Base-by-base conservation (phyloP, 2,797 vertebrate genomes). In the Acanthiza pusilla region DNA sequence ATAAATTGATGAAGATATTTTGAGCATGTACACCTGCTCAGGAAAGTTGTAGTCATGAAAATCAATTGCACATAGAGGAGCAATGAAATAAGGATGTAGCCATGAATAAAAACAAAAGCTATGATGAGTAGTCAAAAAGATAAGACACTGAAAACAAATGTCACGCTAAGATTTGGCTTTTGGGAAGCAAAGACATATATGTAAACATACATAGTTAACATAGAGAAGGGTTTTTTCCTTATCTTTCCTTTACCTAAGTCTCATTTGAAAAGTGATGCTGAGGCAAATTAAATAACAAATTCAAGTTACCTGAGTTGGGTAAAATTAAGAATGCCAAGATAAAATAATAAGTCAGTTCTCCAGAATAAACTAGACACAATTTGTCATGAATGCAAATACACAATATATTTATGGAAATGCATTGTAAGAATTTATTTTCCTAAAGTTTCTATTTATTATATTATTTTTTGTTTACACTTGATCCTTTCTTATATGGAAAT, bases 141-240 rank as follows among this genome's bases (percentile, higher is more conserved):
- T 26, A 63, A 60, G 18, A n/a, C 25, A 22, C 6, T 73, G 43
- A 43, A 58, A 95, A 62, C 3, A 43, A 80, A 65, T 67, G 8
- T 36, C 62, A 58, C 34, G 19, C 30, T 70, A 66, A 61, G 34
- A 53, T 84, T 85, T 84, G n/a, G 9, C 20, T 72, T 89, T 70
- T 68, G 53, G 30, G 32, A 82, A 66, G 45, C 11, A 38, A 63
- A 83, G 19, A 34, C 16, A 7, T 16, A 26, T 19, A 23, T 50
- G 16, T 15, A 68, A 60, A 65, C 10, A 70, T 68, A 38, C 4
- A 36, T 13, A 66, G 9, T 7, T 53, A 68, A 13, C 9, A 45
- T 0, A 66, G 7, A 43, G 22, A 43, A 65, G 10, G 1, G 1
- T 1, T 17, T 66, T 66, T 55, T 67, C 30, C 7, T 4, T 53